phyloP scores from a whole-genome alignment of 2,888 invertebrate genomes.

The Protodeltote pygarga region DNA sequence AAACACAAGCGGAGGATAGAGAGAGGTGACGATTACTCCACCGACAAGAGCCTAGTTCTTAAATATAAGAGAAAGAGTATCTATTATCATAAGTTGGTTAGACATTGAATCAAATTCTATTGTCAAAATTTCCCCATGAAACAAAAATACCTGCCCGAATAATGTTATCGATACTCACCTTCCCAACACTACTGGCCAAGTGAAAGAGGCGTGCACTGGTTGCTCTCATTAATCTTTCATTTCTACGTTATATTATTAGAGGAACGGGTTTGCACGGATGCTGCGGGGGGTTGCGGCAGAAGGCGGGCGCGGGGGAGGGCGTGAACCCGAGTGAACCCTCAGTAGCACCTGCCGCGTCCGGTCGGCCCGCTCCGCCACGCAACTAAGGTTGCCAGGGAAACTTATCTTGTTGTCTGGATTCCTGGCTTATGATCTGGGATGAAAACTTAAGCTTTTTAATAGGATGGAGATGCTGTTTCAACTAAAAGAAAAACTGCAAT shows the following conservation, averaged over 20 bases:
- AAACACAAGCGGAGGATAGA: no score
- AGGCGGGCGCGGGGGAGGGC: slow-evolving; percentile 55
- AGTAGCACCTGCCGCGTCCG: slow-evolving; percentile 85
- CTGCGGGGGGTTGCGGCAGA: slow-evolving; percentile 60
- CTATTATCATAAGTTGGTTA: no score
- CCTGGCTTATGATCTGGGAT: slow-evolving; percentile 24
- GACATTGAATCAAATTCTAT: no score
- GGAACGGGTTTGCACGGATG: slow-evolving; percentile 86
- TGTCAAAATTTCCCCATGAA: no score
- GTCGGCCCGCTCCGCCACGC: slow-evolving; percentile 54
- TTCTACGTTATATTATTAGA: slow-evolving; percentile 87
- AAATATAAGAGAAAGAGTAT: no score
- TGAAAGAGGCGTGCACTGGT: slow-evolving; percentile 85
- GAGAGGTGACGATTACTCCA: no score
- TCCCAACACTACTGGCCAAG: slow-evolving; percentile 66
- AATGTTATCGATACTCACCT: slow-evolving; percentile 43
- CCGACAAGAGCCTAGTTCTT: no score
- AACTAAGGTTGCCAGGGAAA: slow-evolving; percentile 47
- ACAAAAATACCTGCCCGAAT: no score
- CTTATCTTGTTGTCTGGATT: slow-evolving; percentile 40
- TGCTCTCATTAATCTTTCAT: slow-evolving; percentile 87
- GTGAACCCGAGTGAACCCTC: slow-evolving; percentile 85
- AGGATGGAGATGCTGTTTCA: no score
- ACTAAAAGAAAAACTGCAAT: background rate
- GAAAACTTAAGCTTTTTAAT: background rate